phyloP scores from a whole-genome alignment of 2,888 invertebrate genomes.

The Adelognathus sp. region DNA sequence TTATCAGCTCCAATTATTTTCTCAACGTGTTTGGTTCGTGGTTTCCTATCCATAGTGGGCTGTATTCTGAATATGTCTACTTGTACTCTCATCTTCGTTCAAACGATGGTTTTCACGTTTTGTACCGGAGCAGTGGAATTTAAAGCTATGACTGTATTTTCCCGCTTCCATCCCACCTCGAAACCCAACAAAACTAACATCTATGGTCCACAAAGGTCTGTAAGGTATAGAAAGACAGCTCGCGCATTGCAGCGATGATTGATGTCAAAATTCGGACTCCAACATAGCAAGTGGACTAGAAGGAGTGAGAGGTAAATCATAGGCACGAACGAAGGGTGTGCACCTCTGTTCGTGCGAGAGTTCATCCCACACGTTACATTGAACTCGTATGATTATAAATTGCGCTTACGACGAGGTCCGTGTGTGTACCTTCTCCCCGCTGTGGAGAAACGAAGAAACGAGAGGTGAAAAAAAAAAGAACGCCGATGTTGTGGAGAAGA shows the following conservation, averaged over 20 bases:
- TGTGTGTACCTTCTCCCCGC: constrained; percentile 36
- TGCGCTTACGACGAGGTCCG: constrained; percentile 67
- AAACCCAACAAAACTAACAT: too few relatives aligned
- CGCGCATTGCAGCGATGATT: not conserved
- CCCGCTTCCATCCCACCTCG: too few relatives aligned
- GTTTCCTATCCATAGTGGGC: too few relatives aligned
- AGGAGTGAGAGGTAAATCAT: constrained; percentile 24
- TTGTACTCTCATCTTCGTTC: too few relatives aligned
- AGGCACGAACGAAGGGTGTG: constrained; percentile 41
- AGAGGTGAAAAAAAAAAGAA: not conserved
- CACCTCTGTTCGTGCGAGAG: constrained; percentile 67
- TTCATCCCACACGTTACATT: constrained; percentile 73
- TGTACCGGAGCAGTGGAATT: too few relatives aligned
- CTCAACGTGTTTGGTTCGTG: too few relatives aligned
- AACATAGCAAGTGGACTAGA: constrained; percentile 18
- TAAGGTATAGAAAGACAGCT: not conserved
- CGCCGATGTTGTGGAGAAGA: not conserved
- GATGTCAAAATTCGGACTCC: not conserved
- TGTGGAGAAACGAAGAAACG: constrained; percentile 36
- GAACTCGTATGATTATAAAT: constrained; percentile 75
- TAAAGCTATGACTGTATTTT: too few relatives aligned
- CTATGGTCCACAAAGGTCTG: too few relatives aligned
- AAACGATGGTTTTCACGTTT: too few relatives aligned
- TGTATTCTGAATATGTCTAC: too few relatives aligned
- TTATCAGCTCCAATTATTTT: too few relatives aligned